Base-by-base conservation (phyloP, 2,888 invertebrate genomes). In the Phalera bucephala region DNA sequence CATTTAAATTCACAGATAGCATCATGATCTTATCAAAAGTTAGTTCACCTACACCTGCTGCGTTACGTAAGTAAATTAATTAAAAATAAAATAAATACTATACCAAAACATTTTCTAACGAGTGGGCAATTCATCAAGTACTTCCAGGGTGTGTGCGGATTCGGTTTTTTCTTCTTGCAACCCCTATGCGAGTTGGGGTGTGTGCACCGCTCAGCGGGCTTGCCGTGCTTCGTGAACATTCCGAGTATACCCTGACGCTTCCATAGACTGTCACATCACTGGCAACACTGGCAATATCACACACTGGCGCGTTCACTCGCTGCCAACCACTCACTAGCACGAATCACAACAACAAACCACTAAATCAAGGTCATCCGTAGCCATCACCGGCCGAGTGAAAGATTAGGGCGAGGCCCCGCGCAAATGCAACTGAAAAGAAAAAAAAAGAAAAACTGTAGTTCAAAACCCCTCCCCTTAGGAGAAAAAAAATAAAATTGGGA, bases 41-140 rank as follows among this genome's bases (percentile, higher is more conserved):
- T 52, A 52, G 44, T 52, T 43, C 29, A 45, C 50, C 47, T 50
- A 43, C 45, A 52, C 46, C 44, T 43, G 34, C 33, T 45, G 13
- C 7, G n/a, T 17, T 17, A 5, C 17, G 5, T 3, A 53, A 58
- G 54, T 37, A 35, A 54, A 44, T 53, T 63, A 53, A 53, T 54
- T 40, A 48, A 61, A 67, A 70, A 61, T 66, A 67, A 67, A 80
- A 83, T 68, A 67, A 80, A 83, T 87, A 89, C 82, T 74, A 64
- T 90, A 90, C 90, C 90, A 79, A 90, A 90, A 80, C 90, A 90
- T 90, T 90, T 90, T 68, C 90, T 90, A 89, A 90, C 88, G 77
- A 90, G 90, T 87, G 90, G 90, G 86, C 90, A 90, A 90, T 88
- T 90, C 90, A 90, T 90, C 89, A 90, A 90, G 88, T 90, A 90